Base-by-base conservation (phyloP, 1,140 invertebrate genomes). In the Ladona fulva region DNA sequence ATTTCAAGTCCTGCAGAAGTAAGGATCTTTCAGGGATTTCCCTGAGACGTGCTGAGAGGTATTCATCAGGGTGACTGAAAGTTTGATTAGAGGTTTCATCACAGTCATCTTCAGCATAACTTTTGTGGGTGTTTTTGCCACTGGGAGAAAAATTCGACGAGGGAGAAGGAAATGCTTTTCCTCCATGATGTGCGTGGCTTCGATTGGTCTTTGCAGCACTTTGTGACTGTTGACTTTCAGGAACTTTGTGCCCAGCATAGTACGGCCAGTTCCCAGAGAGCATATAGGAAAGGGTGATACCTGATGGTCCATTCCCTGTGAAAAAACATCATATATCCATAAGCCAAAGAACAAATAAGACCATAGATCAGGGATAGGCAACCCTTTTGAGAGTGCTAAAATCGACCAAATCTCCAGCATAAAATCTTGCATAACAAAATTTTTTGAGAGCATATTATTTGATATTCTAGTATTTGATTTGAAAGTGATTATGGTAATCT, bases 261-360 rank as follows among this genome's bases (percentile, higher is more conserved):
- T 94, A 93, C 1, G 95, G 95, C 85, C 92, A 90, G 82, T 95
- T 90, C 29, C 95, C 95, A 11, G 93, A 90, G 24, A 97, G 86
- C 87, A 96, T 90, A 84, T 91, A 94, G 0, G 94, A 96, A 24
- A 96, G 86, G 75, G 90, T 89, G 81, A 97, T 94, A 1, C 93
- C 95, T 80, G 94, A 95, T 24, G 95, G 95, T 1, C 95, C 95
- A 86, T 96, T 97, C 77, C 94, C 95, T 95, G 82, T 59, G 75
- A 24, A 42, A 66, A 66, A 66, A 66, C n/a, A 66, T 66, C 1
- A 6, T 19, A 66, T 12, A 66, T 66, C 14, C 52, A 66, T 66
- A 8, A 37, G 29, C 29, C 29, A 37, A 37, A 5, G 29, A 37
- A 37, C 8, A 37, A 1, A 37, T 37, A 1, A 5, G 1, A 37